These are phyloP conservation scores for Drosophila malerkotliana DNA, from an alignment of 1,140 invertebrate species.

Conservation along the genomic window DNA sequence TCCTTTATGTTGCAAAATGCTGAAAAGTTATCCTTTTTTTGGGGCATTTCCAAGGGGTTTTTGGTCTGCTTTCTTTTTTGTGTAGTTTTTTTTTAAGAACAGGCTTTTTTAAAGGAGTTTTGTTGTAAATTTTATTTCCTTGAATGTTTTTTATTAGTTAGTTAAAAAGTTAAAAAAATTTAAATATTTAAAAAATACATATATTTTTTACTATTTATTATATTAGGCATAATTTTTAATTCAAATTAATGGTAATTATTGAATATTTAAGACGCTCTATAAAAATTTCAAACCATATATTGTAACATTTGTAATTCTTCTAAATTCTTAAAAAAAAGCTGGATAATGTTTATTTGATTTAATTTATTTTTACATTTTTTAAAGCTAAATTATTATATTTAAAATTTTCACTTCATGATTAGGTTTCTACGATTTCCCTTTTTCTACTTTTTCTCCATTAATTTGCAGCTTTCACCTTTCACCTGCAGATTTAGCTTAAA, in stretches of 20 bases:
- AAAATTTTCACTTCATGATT: no score
- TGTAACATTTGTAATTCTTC: no score
- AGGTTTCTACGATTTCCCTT: not conserved
- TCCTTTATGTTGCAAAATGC: conserved; percentile 15
- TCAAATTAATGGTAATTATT: no score
- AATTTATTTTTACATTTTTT: no score
- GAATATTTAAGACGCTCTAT: no score
- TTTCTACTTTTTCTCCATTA: not conserved
- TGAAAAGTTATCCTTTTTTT: conserved; percentile 2
- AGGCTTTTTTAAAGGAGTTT: not conserved
- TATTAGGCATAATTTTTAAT: no score
- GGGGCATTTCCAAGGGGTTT: not conserved
- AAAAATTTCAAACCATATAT: no score
- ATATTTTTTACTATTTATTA: not conserved
- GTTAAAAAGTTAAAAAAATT: no score
- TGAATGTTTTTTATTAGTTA: not conserved
- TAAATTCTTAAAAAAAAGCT: no score
- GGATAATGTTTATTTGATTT: no score
- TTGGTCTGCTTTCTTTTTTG: not conserved
- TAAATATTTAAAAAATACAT: no score
- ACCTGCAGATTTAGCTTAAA: not conserved
- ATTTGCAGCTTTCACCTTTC: not conserved
- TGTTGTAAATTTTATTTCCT: not conserved
- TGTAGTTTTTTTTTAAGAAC: not conserved
- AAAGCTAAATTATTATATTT: no score